Conservation (phyloP, 2,797 vertebrate genomes). For the Brotula barbata region DNA sequence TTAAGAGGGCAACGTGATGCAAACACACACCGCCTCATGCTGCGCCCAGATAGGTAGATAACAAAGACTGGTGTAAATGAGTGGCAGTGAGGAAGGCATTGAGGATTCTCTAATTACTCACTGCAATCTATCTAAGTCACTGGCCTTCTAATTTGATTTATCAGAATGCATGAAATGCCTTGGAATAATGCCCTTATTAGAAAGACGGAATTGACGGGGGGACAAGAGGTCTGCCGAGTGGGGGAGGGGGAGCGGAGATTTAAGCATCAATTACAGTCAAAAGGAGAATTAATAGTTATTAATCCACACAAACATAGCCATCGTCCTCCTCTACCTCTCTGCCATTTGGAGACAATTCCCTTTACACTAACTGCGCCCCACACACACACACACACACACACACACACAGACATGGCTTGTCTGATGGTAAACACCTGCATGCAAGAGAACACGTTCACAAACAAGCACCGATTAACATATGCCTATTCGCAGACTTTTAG, state of each 20-base stretch:
- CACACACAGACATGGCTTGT: neutral
- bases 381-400: neutral
- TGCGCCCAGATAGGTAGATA: slow-evolving; percentile 78
- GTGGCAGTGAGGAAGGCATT: slow-evolving; percentile 81
- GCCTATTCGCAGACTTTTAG: neutral
- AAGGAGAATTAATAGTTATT: slow-evolving; percentile 84
- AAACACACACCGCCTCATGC: slow-evolving; percentile 73
- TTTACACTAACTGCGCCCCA: slow-evolving; percentile 27
- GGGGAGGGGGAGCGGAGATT: slow-evolving; percentile 68
- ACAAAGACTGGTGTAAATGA: slow-evolving; percentile 79
- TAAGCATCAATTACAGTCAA: slow-evolving; percentile 85
- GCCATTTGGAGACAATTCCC: slow-evolving; percentile 41
- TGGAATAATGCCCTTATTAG: slow-evolving; percentile 83
- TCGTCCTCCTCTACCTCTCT: slow-evolving; percentile 40
- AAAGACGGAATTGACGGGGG: slow-evolving; percentile 76
- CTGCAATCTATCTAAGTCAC: slow-evolving; percentile 80
- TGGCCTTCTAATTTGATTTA: slow-evolving; percentile 84
- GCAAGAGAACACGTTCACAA: neutral
- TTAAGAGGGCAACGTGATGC: slow-evolving; percentile 73
- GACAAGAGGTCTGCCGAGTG: slow-evolving; percentile 74
- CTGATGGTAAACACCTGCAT: neutral
- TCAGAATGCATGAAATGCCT: slow-evolving; percentile 80
- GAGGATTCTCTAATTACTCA: slow-evolving; percentile 84
- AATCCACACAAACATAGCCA: slow-evolving; percentile 73
- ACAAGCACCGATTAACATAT: neutral